Evolutionary conservation across 1,140 invertebrate species (phyloP).

Genomic region (Choristoneura fumiferana): DNA sequence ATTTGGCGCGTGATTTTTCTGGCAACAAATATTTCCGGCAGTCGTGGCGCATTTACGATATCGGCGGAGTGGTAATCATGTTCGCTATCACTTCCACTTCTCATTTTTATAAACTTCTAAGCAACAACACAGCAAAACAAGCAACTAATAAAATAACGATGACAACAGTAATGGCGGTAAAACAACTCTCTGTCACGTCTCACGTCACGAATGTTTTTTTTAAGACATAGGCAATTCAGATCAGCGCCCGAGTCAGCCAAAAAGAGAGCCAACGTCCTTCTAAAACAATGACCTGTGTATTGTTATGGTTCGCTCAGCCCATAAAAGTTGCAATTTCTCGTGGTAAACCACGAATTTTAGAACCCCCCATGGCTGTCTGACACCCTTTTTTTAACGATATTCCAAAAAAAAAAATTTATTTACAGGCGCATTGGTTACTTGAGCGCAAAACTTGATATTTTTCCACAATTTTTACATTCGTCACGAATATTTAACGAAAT

Average conservation of each 20-base stretch:
- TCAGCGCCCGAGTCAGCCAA: not conserved
- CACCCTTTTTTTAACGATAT: not conserved
- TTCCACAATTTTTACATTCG: not conserved
- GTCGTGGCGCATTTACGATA: too few relatives aligned
- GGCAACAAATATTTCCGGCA: too few relatives aligned
- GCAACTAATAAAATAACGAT: too few relatives aligned
- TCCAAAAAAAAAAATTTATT: not conserved
- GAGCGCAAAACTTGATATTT: not conserved
- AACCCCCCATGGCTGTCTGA: not conserved
- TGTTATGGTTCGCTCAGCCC: not conserved
- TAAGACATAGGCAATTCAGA: too few relatives aligned
- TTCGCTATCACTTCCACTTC: too few relatives aligned
- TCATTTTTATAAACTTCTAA: too few relatives aligned
- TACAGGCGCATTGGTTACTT: not conserved
- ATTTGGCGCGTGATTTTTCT: too few relatives aligned
- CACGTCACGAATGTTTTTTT: too few relatives aligned
- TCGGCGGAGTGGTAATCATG: too few relatives aligned
- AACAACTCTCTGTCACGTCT: too few relatives aligned
- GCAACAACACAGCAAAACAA: too few relatives aligned
- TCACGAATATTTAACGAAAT: not conserved
- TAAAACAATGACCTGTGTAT: constrained; percentile 1
- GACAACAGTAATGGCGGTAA: too few relatives aligned
- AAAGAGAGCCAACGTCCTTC: not conserved
- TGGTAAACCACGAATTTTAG: not conserved
- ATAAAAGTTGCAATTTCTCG: not conserved